Evolutionary conservation across 2,113 vertebrate genomes (phyloP).

Genomic region (Dipodomys ordii): DNA sequence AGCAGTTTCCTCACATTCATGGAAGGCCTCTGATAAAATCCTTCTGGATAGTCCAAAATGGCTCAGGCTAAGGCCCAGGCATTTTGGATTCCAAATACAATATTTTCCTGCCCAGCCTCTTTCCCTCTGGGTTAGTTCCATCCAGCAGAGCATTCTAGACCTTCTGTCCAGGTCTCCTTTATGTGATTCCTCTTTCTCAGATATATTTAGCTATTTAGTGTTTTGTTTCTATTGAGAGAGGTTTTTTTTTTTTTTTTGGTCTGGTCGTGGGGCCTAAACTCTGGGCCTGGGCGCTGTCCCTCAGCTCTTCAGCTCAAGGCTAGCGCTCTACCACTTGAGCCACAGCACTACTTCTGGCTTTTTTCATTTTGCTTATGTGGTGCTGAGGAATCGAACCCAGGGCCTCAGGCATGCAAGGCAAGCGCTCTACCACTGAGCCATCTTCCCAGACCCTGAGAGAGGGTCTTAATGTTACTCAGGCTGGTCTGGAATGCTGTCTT

Average conservation of each 20-base stretch:
- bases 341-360: no score
- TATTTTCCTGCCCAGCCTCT: constrained; percentile 71
- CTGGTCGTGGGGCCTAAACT: no score
- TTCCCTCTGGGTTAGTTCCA: constrained; percentile 17
- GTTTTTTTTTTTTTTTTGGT: no score
- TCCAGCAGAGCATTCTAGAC: constrained; percentile 83
- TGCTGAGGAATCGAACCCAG: no score
- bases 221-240: not conserved
- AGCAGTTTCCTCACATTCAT: not conserved
- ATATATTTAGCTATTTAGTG: constrained; percentile 91
- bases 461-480: not conserved
- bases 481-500: not conserved
- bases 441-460: not conserved
- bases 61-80: constrained; percentile 31
- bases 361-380: no score
- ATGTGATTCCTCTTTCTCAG: constrained; percentile 78
- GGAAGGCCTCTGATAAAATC: not conserved
- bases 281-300: no score
- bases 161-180: constrained; percentile 88
- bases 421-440: no score
- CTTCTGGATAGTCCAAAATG: constrained; percentile 13
- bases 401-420: no score
- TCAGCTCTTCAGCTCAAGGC: no score
- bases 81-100: constrained; percentile 78
- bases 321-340: no score